Percentiles rank a stretch among this genome's conserved stretches.
These are phyloP conservation scores for Asarcornis scutulata DNA, from an alignment of 2,113 vertebrate genomes.

Conservation along the genomic window DNA sequence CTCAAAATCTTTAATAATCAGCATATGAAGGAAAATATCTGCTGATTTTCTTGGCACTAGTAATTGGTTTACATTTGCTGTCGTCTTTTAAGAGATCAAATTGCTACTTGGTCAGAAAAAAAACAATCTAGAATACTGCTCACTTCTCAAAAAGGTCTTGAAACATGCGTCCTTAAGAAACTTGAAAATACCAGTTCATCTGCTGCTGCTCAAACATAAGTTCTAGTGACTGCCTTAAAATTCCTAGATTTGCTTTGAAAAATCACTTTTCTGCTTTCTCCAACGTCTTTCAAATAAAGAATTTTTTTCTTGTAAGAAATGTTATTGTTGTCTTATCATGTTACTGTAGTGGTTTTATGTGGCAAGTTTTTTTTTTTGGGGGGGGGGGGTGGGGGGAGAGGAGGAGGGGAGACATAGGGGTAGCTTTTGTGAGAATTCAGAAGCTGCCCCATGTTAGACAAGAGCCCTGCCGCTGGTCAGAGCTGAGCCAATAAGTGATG, in stretches of 20 bases:
- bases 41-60: background rate
- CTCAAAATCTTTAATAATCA: background rate
- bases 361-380: too few species aligned
- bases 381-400: too few species aligned
- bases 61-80: background rate
- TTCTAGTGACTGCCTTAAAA: background rate
- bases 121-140: background rate
- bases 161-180: background rate
- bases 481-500: too few species aligned
- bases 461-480: too few species aligned
- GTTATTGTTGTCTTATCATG: background rate
- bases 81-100: background rate
- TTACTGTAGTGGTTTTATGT: background rate
- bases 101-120: background rate
- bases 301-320: background rate
- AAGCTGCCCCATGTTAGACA: too few species aligned
- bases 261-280: background rate
- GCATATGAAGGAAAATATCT: background rate
- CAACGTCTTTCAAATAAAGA: background rate
- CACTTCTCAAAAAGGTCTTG: background rate
- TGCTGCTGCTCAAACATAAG: background rate
- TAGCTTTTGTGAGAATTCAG: too few species aligned
- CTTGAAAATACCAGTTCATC: background rate
- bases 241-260: background rate
- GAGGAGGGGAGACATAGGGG: too few species aligned